Evolutionary conservation across 2,888 invertebrate species (phyloP).

Genomic region (Chorisops tibialis): DNA sequence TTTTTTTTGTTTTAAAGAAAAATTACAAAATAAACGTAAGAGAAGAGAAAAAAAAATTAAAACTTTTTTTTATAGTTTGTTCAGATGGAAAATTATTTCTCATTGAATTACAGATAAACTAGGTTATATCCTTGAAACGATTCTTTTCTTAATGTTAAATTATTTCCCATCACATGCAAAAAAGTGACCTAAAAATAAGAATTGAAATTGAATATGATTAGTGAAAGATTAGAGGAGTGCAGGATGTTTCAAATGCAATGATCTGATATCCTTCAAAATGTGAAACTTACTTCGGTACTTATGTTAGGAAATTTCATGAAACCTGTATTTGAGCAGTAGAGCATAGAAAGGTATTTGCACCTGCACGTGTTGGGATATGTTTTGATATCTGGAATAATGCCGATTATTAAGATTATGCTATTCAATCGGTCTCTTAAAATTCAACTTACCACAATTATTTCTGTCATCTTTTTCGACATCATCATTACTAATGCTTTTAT

Average conservation of each 20-base stretch:
- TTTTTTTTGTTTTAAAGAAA: background rate
- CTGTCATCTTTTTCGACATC: background rate
- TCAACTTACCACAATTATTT: constrained; percentile 14
- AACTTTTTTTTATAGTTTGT: background rate
- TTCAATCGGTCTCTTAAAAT: background rate
- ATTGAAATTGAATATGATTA: constrained; percentile 9
- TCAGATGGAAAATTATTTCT: constrained; percentile 3
- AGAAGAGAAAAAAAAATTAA: background rate
- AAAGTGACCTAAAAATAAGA: constrained; percentile 40
- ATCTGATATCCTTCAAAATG: no score
- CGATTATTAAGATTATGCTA: no score
- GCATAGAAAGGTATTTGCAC: constrained; percentile 36
- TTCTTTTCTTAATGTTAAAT: constrained; percentile 43
- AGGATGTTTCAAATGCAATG: background rate
- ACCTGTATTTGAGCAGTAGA: constrained; percentile 28
- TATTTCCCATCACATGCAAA: constrained; percentile 45
- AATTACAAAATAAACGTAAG: background rate
- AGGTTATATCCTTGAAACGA: constrained; percentile 41
- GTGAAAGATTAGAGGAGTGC: background rate
- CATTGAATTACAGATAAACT: constrained; percentile 26
- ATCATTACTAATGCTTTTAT: background rate
- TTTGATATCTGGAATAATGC: constrained; percentile 41
- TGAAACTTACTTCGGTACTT: constrained; percentile 29
- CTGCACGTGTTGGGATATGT: constrained; percentile 48
- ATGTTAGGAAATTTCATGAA: constrained; percentile 28